Evolutionary conservation across 2,113 vertebrate species (phyloP), one percentile per base, ranked within the genome.

Genomic region (Chaetura pelagica): DNA sequence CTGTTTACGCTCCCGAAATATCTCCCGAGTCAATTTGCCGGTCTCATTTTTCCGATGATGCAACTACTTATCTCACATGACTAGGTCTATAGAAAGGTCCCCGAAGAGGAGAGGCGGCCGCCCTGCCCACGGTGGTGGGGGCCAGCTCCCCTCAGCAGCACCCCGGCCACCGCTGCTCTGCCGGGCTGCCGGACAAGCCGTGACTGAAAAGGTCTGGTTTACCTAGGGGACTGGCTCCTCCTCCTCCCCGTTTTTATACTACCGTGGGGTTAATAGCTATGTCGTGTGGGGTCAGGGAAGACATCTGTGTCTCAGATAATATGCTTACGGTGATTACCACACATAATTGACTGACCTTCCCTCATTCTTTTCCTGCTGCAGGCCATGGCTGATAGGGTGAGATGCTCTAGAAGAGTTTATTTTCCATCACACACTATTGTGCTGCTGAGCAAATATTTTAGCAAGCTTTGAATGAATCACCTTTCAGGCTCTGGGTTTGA

Each of bases 301-400:
- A 99, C 98, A 98, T 98, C 98, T 98, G 98, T 98, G 98, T 98
- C 98, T 99, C 98, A 98, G 98, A 99, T 99, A 99, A 99, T 99
- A 99, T 98, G 98, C 98, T 98, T 98, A 98, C 98, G 95, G 98
- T 99, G 98, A 99, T 99, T 99, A 99, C 98, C 98, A 98, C 98
- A 99, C 98, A 98, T 99, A 99, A 99, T 99, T 98, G 99, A 99
- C 98, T 99, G 99, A 99, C 99, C 99, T 99, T 98, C 98, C 98
- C 97, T 98, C 98, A 98, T 99, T 98, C 98, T 98, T 98, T 98
- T 97, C 97, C 98, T 97, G 97, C 98, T 98, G 98, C 98, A 98
- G 98, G 98, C 98, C 95, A 97, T 84, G 96, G 96, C 98, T 98
- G 99, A 98, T 98, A 98, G 98, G 98, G 97, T 97, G 97, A 98